Percentiles rank a stretch among this genome's conserved stretches.
Evolutionary conservation across 2,888 invertebrate species (phyloP).

Genomic region (Diarsia dahlii): DNA sequence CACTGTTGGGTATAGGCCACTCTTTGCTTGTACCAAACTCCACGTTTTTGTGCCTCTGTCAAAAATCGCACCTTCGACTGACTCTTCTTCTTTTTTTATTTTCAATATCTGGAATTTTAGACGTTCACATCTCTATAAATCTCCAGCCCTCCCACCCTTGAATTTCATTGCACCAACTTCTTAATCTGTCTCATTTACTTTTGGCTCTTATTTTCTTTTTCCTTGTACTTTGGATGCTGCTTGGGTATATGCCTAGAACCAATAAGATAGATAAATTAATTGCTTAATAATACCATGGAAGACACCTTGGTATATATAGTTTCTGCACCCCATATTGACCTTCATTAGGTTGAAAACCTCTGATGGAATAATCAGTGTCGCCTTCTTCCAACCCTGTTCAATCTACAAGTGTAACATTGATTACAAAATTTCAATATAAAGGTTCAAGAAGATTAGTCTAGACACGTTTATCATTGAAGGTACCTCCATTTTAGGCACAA

Average conservation of each 20-base stretch:
- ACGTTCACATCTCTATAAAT: not conserved
- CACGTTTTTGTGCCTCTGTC: not conserved
- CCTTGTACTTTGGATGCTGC: too few relatives aligned
- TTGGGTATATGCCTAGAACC: too few relatives aligned
- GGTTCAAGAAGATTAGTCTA: slow-evolving; percentile 26
- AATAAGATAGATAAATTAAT: too few relatives aligned
- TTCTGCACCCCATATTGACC: not conserved
- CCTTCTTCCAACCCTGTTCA: not conserved
- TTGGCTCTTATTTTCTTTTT: too few relatives aligned
- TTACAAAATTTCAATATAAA: slow-evolving; percentile 26
- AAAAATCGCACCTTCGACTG: not conserved
- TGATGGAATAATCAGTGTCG: not conserved
- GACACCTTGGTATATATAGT: too few relatives aligned
- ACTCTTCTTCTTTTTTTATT: not conserved
- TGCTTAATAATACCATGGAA: too few relatives aligned
- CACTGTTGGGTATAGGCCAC: too few relatives aligned
- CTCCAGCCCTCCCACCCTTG: too few relatives aligned
- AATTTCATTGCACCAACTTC: too few relatives aligned
- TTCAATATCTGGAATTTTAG: not conserved
- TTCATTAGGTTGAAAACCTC: not conserved
- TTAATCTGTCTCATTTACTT: too few relatives aligned
- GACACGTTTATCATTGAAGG: slow-evolving; percentile 19
- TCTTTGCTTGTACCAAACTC: too few relatives aligned
- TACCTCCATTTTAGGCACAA: slow-evolving; percentile 24
- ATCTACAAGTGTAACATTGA: slow-evolving; percentile 21